These are phyloP conservation scores for Gallinago solitaria DNA, from an alignment of 2,797 vertebrate genomes.

Conservation along the genomic window DNA sequence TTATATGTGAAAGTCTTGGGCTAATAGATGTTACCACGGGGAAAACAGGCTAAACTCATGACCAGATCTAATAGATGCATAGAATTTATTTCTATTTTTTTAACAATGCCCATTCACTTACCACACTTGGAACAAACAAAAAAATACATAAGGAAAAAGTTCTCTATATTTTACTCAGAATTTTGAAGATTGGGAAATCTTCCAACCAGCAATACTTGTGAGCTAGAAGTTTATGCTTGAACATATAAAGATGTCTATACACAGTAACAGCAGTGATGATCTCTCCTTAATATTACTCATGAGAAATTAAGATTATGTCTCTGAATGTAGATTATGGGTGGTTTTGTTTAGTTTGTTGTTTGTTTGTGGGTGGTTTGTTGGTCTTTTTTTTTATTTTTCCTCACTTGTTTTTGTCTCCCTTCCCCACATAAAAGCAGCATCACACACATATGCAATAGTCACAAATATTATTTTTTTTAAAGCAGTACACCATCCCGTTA, in stretches of 20 bases:
- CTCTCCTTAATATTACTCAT: neutral
- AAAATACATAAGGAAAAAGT: neutral
- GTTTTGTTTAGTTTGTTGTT: neutral
- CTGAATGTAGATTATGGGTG: neutral
- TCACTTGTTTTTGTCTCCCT: neutral
- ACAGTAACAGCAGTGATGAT: neutral
- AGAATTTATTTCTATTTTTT: neutral
- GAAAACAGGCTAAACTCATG: neutral
- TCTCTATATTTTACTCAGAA: neutral
- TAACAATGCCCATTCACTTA: neutral
- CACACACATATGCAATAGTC: neutral
- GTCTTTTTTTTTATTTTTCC: neutral
- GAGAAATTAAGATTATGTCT: neutral
- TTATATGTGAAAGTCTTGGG: neutral
- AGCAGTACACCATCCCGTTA: neutral
- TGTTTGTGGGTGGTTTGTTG: too few relatives aligned
- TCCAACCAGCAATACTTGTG: neutral
- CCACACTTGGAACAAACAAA: neutral
- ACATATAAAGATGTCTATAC: neutral
- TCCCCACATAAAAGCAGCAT: neutral
- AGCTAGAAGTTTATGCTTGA: neutral
- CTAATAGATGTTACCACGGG: neutral
- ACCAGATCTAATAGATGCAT: neutral
- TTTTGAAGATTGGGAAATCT: neutral
- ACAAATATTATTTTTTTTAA: neutral